Base-by-base conservation (phyloP, 2,113 vertebrate species). In the Pelodiscus sinensis region DNA sequence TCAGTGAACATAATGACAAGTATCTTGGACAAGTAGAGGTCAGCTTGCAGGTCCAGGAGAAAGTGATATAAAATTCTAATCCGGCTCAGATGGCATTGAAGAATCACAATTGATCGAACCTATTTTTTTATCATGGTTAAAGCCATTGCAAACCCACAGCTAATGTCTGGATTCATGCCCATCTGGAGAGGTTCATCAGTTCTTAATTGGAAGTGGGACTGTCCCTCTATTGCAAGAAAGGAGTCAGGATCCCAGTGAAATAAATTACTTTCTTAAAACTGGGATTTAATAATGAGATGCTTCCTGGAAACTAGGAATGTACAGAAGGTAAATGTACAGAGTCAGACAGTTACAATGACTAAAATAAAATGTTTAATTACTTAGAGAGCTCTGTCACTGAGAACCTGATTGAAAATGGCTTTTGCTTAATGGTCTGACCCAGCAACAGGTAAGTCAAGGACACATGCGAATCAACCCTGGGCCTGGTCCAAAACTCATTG, bases 1-100 rank as follows among this genome's bases (percentile, higher is more conserved):
- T 94, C 92, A 84, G 96, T 95, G 78, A 60, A 81, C 56, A 85
- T 95, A 92, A 92, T 95, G 91, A 96, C 94, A 96, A 88, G 94
- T 29, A 85, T 87, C 62, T 85, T 93, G 93, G 87, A 94, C 92
- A 94, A 95, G 94, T 91, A 95, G 90, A 94, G 86, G 86, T 71
- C 9, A 4, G 92, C 83, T 90, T 81, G 86, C 19, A 52, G 88
- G 85, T 82, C 91, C 93, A 44, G n/a, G 75, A 65, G 89, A 90
- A 84, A 95, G 86, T 95, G 94, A 96, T 91, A 92, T 92, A 93
- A 73, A 87, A 85, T 94, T 93, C 88, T 85, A 85, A 29, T 79
- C 4, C 35, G 51, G 86, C 79, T 87, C 11, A 52, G 55, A 2
- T 91, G 21, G 5, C 3, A 29, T 14, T 35, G 35, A 81, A 9